A percentile compares a stretch with the other conserved stretches of the same genome.
Conservation (phyloP, 2,113 vertebrate species). For the Daphoenositta chrysoptera region DNA sequence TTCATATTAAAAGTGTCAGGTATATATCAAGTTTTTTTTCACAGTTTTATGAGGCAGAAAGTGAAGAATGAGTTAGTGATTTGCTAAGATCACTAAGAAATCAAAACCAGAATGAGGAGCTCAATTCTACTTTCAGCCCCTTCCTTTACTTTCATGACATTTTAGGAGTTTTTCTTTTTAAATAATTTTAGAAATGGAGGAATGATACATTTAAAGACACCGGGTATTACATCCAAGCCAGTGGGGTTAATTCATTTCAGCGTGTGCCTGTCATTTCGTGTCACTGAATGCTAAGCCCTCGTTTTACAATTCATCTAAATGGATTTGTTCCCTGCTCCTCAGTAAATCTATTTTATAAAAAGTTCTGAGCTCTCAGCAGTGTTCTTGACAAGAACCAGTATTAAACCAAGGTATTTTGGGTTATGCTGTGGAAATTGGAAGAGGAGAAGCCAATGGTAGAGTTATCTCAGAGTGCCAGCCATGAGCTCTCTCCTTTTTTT, state of each 20-base stretch:
- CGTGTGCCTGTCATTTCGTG: slow-evolving; percentile 12
- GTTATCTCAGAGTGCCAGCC: not conserved
- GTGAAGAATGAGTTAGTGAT: slow-evolving; percentile 58
- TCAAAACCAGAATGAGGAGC: slow-evolving; percentile 29
- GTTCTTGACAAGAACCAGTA: not conserved
- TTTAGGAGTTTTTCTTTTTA: slow-evolving; percentile 19
- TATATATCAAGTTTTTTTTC: slow-evolving; percentile 34
- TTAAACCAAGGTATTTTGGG: not conserved
- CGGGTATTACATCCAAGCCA: not conserved
- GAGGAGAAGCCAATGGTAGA: not conserved
- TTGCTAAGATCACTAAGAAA: slow-evolving; percentile 49
- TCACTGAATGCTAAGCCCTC: slow-evolving; percentile 8
- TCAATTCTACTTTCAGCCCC: slow-evolving; percentile 1
- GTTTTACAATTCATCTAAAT: slow-evolving; percentile 49
- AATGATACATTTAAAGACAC: slow-evolving; percentile 27
- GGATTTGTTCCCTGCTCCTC: slow-evolving; percentile 3
- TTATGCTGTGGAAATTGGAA: not conserved
- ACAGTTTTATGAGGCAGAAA: slow-evolving; percentile 44
- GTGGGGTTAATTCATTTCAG: slow-evolving; percentile 49
- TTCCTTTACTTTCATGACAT: not conserved
- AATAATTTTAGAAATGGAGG: slow-evolving; percentile 10
- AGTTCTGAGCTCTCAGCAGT: slow-evolving; percentile 25
- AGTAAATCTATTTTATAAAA: slow-evolving; percentile 23
- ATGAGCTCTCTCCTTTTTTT: not conserved
- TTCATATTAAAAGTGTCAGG: slow-evolving; percentile 52